Base-by-base conservation (phyloP, 2,888 invertebrate species). In the Capitulum mitella region DNA sequence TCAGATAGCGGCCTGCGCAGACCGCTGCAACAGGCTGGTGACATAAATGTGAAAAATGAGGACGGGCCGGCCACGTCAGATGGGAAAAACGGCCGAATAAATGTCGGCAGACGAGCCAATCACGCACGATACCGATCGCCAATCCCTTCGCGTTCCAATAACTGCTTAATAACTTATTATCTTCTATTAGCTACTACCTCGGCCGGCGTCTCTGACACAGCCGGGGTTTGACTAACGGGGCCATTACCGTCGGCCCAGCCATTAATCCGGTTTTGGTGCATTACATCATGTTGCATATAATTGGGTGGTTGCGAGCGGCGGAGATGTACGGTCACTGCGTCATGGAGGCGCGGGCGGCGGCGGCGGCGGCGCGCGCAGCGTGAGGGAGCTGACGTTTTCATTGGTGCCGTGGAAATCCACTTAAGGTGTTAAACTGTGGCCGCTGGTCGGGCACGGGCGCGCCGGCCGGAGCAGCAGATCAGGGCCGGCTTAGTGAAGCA, bases 1-100 rank as follows among this genome's bases (percentile, higher is more conserved):
- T 58, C 58, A 58, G 58, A 58, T 58, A 58, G 58, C n/a, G n/a
- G 29, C 58, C 58, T 8, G 58, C 58, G n/a, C 29, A 8, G 29
- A 8, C 29, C 58, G 0, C 58, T 58, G 58, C 58, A 58, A n/a
- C 26, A 26, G 58, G n/a, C 58, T 29, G 26, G 58, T 58, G 58
- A 58, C 58, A 58, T 58, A 58, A 58, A n/a, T 58, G 58, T 58
- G 58, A 58, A 58, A 58, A 58, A 58, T 58, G 29, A 29, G 58
- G 58, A 58, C 58, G 58, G 58, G 6, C 10, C 58, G 58, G 29
- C 29, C 58, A 58, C 58, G 58, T 58, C 58, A 58, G n/a, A n/a
- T 12, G 58, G 29, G 58, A 58, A 58, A 58, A 58, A 58, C 58
- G 58, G 29, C n/a, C 58, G 58, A 58, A 58, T 58, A 58, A 58